Conservation (phyloP, 2,797 vertebrate genomes). For the Myotis findleyi region DNA sequence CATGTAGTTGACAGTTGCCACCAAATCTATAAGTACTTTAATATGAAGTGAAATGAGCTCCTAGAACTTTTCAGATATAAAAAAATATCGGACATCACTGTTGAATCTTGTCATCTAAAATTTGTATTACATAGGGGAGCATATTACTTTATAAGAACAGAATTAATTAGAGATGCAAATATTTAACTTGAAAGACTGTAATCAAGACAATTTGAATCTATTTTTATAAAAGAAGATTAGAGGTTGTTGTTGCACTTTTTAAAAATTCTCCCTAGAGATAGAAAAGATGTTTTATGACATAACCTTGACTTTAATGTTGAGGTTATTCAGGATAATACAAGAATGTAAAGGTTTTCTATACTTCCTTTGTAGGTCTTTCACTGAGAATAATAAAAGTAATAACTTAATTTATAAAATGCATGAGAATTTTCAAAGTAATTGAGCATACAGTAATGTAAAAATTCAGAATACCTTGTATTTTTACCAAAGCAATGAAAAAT, state of each 20-base stretch:
- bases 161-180: constrained; percentile 26
- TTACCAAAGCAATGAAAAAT: constrained; percentile 33
- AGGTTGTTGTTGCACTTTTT: background rate
- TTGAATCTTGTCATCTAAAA: background rate
- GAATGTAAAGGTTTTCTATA: background rate
- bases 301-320: background rate
- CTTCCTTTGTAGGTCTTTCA: background rate
- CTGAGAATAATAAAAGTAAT: background rate
- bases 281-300: background rate
- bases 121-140: background rate
- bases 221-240: constrained; percentile 16
- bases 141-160: constrained; percentile 18
- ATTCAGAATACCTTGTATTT: constrained; percentile 16
- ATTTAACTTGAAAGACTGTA: background rate
- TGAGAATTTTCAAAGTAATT: background rate
- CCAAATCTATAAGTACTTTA: background rate
- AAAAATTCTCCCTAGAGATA: background rate
- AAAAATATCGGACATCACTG: background rate
- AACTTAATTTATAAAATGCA: background rate
- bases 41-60: constrained; percentile 28
- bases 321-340: background rate
- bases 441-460: background rate
- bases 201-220: background rate
- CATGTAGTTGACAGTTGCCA: background rate
- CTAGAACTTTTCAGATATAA: constrained; percentile 15